Base-by-base conservation (phyloP, 2,113 vertebrate species). In the Strix uralensis region DNA sequence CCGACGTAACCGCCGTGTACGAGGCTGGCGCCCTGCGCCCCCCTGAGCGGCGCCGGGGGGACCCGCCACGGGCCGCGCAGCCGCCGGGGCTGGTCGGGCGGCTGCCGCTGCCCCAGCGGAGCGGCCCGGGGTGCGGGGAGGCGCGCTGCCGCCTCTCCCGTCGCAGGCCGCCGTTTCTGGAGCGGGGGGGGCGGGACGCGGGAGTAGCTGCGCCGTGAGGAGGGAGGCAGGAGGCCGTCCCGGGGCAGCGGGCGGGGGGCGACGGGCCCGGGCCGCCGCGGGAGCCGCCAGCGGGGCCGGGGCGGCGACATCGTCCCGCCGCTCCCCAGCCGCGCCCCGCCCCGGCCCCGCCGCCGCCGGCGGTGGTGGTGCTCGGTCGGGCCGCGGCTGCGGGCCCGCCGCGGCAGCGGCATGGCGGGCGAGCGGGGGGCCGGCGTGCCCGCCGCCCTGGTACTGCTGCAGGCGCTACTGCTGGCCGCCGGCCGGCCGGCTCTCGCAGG, bases 1-100 rank as follows among this genome's bases (percentile, higher is more conserved):
- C 42, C 15, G 10, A 2, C 15, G 34, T 2, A 5, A 6, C 11
- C 12, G 0, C 2, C 0, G 4, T 2, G 27, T 10, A 2, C 14
- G 13, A 18, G 17, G 42, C 67, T 4, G 40, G 7, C 22, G 8
- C 4, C 29, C 11, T 20, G 8, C 30, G 6, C 36, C 3, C 17
- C n/a, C 2, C n/a, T 13, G 38, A 17, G 23, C 34, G 10, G 30
- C n/a, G 22, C 21, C 13, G 15, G 5, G 4, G 9, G 34, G 9
- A 22, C 29, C 22, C 29, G 11, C 49, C n/a, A 2, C 21, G 8
- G 54, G 7, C 16, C n/a, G 5, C 25, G 19, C 51, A 17, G 36
- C 49, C 17, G 4, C 47, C 30, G 30, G 23, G 40, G 7, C 15
- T 7, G 16, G 36, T 13, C 9, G 21, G 10, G 36, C 12, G 5